These are phyloP conservation scores for Paramormyrops kingsleyae DNA, from an alignment of 2,113 vertebrate genomes.

Conservation along the genomic window DNA sequence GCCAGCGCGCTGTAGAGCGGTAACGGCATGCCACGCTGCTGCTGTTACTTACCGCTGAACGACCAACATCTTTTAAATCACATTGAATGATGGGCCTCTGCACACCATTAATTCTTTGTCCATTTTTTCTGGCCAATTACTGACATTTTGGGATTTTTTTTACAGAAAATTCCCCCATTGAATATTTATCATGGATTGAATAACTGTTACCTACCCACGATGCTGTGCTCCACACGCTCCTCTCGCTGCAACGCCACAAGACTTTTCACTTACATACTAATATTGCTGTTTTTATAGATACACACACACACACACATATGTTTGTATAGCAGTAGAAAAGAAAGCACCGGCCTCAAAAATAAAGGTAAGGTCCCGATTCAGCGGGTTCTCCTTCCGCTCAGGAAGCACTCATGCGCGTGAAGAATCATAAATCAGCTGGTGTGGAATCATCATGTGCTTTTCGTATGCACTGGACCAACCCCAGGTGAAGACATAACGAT, in stretches of 20 bases:
- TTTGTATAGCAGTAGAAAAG: background rate
- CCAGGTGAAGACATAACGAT: background rate
- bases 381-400: background rate
- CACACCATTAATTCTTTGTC: background rate
- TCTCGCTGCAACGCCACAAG: background rate
- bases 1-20: background rate
- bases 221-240: background rate
- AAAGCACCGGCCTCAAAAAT: background rate
- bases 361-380: background rate
- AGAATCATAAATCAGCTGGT: background rate
- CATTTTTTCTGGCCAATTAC: background rate
- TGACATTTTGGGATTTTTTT: background rate
- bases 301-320: no score
- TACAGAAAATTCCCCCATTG: background rate
- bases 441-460: background rate
- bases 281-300: background rate
- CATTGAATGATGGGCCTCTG: background rate
- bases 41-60: background rate
- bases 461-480: background rate
- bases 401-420: background rate
- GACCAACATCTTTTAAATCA: background rate
- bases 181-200: background rate
- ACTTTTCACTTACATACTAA: background rate
- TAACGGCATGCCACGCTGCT: background rate
- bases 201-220: background rate